Evolutionary conservation across 2,797 vertebrate genomes (phyloP).

Genomic region (Manis pentadactyla): DNA sequence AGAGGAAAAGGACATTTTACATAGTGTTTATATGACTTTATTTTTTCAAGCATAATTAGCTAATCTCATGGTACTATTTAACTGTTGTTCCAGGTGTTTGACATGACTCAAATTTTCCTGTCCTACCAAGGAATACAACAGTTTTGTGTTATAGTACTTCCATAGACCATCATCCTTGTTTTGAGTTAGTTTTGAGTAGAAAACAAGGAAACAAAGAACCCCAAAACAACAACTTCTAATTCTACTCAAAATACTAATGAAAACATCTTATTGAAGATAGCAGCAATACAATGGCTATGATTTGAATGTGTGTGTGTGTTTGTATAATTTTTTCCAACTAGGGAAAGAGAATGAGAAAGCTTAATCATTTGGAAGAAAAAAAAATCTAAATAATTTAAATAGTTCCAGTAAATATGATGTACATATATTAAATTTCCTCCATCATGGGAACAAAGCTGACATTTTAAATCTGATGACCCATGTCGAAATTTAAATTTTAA

Average conservation of each 20-base stretch:
- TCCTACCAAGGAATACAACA: neutral
- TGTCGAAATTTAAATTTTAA: neutral
- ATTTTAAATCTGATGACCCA: neutral
- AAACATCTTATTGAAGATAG: neutral
- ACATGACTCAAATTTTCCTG: neutral
- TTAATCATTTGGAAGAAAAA: neutral
- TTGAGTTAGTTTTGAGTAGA: neutral
- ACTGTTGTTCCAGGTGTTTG: neutral
- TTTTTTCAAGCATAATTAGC: neutral
- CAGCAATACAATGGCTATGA: neutral
- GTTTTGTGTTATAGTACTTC: neutral
- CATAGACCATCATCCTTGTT: neutral
- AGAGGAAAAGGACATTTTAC: slow-evolving; percentile 42
- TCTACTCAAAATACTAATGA: neutral
- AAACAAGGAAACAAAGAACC: neutral
- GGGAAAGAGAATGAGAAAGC: neutral
- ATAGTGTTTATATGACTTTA: neutral
- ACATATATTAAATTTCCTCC: neutral
- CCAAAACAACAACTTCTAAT: neutral
- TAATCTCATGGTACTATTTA: neutral
- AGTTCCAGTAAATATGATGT: neutral
- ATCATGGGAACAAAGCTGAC: neutral
- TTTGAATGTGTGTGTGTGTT: neutral
- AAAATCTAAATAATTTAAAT: neutral
- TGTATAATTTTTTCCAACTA: neutral